Evolutionary conservation across 2,113 vertebrate genomes (phyloP).

Genomic region (Aplodontia rufa): DNA sequence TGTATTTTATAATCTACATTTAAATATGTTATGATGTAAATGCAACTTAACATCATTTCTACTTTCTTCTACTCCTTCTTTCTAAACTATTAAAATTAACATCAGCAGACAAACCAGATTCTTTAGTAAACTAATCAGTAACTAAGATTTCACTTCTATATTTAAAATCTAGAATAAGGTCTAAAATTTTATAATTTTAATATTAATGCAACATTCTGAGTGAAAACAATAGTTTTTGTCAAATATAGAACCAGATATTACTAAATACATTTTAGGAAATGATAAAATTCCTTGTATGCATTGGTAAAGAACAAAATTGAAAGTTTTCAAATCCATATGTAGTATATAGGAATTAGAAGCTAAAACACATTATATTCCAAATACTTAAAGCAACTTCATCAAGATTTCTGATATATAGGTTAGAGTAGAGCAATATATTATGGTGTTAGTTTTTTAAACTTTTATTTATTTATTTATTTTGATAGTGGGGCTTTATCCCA

Average conservation of each 20-base stretch:
- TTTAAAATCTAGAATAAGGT: neutral
- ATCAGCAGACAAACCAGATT: constrained; percentile 8
- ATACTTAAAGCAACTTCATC: neutral
- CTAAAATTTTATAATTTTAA: neutral
- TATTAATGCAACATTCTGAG: neutral
- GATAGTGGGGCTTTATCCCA: too few relatives aligned
- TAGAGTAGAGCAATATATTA: neutral
- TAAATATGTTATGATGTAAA: neutral
- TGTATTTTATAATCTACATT: constrained; percentile 46
- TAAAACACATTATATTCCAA: constrained; percentile 14
- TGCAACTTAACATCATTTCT: neutral
- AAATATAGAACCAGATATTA: neutral
- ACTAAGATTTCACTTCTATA: neutral
- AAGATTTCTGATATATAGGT: neutral
- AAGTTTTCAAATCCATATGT: constrained; percentile 24
- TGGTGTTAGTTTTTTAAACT: too few relatives aligned
- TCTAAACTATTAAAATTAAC: neutral
- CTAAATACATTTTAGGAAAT: neutral
- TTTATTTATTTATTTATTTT: too few relatives aligned
- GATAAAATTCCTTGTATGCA: neutral
- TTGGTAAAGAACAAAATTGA: neutral
- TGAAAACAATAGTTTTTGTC: neutral
- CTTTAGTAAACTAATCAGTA: neutral
- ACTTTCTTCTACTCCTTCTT: neutral
- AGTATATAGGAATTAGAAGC: neutral